phyloP scores from a whole-genome alignment of 2,888 invertebrate genomes.

The Drosophila kambysellisi region DNA sequence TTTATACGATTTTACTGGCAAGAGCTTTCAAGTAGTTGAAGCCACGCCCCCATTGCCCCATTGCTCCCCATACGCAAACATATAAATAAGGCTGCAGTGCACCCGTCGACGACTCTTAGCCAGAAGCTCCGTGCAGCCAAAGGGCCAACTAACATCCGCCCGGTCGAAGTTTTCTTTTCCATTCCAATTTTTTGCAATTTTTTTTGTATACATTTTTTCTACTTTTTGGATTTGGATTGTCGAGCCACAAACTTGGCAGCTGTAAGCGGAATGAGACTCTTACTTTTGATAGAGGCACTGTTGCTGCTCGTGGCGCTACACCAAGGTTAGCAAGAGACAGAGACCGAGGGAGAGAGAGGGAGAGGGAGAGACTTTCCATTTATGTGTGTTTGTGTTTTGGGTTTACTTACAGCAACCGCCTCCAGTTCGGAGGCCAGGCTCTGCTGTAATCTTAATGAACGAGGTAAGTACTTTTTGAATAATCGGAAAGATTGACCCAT shows the following conservation, averaged over 20 bases:
- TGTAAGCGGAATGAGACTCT: constrained; percentile 54
- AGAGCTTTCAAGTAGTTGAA: constrained; percentile 38
- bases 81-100: constrained; percentile 54
- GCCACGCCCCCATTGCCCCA: not conserved
- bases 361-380: not conserved
- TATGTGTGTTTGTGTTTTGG: not conserved
- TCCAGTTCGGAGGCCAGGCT: constrained; percentile 20
- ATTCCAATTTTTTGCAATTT: not conserved
- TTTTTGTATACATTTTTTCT: not conserved
- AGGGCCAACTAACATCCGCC: constrained; percentile 15
- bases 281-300: constrained; percentile 50
- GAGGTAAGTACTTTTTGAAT: constrained; percentile 20
- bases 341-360: too few species aligned
- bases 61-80: not conserved
- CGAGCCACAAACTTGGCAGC: constrained; percentile 31
- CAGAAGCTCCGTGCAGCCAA: constrained; percentile 11
- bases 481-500: not conserved
- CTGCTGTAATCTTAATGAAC: constrained; percentile 11
- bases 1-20: constrained; percentile 66
- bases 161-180: not conserved
- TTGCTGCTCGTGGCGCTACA: constrained; percentile 20
- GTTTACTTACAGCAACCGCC: constrained; percentile 15
- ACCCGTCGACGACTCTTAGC: constrained; percentile 12
- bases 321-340: not conserved
- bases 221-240: not conserved